Percentiles rank a stretch among this genome's conserved stretches.
These are phyloP conservation scores for Galleria mellonella DNA, from an alignment of 1,140 invertebrate genomes.

Conservation along the genomic window DNA sequence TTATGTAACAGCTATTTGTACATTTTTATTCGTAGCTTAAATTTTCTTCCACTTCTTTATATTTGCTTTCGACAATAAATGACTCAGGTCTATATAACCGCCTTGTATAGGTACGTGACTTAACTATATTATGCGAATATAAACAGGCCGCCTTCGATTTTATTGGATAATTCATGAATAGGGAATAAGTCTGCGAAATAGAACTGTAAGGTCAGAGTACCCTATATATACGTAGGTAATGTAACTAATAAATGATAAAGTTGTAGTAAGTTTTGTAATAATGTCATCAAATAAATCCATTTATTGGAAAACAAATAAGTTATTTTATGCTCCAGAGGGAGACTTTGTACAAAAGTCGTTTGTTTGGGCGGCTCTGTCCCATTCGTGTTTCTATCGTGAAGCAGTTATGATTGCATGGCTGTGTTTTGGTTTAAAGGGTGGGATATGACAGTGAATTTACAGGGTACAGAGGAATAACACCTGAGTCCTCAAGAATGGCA, in stretches of 20 bases:
- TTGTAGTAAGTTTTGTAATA: background rate
- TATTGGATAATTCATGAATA: constrained; percentile 41
- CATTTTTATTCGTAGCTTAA: constrained; percentile 1
- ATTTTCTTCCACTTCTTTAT: constrained; percentile 51
- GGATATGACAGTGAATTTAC: too few species aligned
- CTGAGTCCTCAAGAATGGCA: too few species aligned
- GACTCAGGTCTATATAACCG: constrained; percentile 43
- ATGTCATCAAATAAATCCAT: too few species aligned
- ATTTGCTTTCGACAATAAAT: constrained; percentile 64
- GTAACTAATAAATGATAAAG: background rate
- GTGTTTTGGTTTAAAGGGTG: too few species aligned
- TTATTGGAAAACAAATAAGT: too few species aligned
- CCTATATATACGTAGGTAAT: background rate
- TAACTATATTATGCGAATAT: constrained; percentile 31
- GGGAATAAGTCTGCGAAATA: constrained; percentile 18
- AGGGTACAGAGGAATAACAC: too few species aligned
- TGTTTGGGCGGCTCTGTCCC: too few species aligned
- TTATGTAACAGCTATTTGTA: background rate
- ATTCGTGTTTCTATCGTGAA: too few species aligned
- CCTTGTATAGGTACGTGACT: constrained; percentile 28
- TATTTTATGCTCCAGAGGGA: too few species aligned
- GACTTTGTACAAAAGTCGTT: too few species aligned
- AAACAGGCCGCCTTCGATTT: constrained; percentile 37
- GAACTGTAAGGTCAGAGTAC: constrained; percentile 25
- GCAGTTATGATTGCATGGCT: too few species aligned